These are phyloP conservation scores for Nicator chloris DNA, from an alignment of 2,113 vertebrate species.

Conservation along the genomic window DNA sequence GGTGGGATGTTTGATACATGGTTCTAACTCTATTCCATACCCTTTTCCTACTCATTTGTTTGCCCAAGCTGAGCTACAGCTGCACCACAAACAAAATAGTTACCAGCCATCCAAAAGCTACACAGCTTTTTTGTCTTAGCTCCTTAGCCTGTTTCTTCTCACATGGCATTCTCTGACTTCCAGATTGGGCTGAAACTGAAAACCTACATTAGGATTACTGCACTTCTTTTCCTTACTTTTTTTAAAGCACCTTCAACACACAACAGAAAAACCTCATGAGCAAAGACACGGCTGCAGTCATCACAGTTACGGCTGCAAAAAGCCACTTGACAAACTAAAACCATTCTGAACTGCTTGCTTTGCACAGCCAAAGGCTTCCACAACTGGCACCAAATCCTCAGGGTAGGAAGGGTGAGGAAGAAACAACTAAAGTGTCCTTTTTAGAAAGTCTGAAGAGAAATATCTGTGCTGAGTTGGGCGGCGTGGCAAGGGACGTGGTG, in stretches of 20 bases:
- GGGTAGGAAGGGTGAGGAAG: neutral
- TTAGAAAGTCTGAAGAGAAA: neutral
- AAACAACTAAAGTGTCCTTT: neutral
- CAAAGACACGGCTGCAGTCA: neutral
- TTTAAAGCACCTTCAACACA: neutral
- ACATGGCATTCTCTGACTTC: slow-evolving; percentile 28
- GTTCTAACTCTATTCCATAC: neutral
- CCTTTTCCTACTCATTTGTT: neutral
- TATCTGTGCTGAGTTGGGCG: rapidly evolving
- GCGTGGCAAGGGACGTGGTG: neutral
- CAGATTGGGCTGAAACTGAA: neutral
- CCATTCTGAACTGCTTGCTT: neutral
- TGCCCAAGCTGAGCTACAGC: neutral
- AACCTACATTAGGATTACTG: neutral
- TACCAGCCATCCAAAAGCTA: neutral
- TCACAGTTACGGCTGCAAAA: neutral
- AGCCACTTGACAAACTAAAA: neutral
- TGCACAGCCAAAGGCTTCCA: neutral
- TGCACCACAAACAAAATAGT: neutral
- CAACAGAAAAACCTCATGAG: neutral
- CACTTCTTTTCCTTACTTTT: neutral
- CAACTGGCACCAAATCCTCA: neutral
- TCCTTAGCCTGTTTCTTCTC: slow-evolving; percentile 51
- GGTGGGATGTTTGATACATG: neutral
- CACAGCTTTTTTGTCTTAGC: slow-evolving; percentile 49